Conservation (phyloP, 2,797 vertebrate species). For the Kryptopterus vitreolus region DNA sequence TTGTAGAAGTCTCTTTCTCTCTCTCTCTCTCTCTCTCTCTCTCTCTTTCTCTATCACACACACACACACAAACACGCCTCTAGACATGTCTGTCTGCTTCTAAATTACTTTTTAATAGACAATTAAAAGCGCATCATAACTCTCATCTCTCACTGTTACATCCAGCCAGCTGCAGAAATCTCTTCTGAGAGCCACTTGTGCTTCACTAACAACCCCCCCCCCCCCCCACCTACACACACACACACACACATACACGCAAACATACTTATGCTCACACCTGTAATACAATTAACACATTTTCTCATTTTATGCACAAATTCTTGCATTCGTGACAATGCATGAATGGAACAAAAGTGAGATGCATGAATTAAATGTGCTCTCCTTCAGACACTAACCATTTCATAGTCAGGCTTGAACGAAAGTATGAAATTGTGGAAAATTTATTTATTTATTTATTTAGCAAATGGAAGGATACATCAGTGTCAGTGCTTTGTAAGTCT, state of each 20-base stretch:
- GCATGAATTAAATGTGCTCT: not conserved
- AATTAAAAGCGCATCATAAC: constrained; percentile 78
- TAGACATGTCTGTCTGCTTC: not conserved
- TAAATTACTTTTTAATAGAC: constrained; percentile 82
- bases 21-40: not conserved
- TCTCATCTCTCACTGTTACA: constrained; percentile 71
- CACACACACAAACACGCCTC: not conserved
- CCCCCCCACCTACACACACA: not conserved
- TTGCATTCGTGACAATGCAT: not conserved
- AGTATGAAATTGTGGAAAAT: too few species aligned
- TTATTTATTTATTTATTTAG: not conserved
- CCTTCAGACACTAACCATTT: not conserved
- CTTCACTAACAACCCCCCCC: not conserved
- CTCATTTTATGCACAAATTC: not conserved
- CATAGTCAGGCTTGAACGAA: not conserved
- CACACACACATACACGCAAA: not conserved
- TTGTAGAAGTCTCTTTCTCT: not conserved
- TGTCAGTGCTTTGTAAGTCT: not conserved
- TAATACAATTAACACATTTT: not conserved
- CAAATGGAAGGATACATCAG: not conserved
- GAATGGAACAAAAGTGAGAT: not conserved
- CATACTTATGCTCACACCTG: not conserved
- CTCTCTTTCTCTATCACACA: not conserved
- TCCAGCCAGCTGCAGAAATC: constrained; percentile 56
- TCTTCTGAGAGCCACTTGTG: constrained; percentile 8